These are phyloP conservation scores for Anagrus nilaparvatae DNA, from an alignment of 1,140 invertebrate genomes.

Conservation along the genomic window DNA sequence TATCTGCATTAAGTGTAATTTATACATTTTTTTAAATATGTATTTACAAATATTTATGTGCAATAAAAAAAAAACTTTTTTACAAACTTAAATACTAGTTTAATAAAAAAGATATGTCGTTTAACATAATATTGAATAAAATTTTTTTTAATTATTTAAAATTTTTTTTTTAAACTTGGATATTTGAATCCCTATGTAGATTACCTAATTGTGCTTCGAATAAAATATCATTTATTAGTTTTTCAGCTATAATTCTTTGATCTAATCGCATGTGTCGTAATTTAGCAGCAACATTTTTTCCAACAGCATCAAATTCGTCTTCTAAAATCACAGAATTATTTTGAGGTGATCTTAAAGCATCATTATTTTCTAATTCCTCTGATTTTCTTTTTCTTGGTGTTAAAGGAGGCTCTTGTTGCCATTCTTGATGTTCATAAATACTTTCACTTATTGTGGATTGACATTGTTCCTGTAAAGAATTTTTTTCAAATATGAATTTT, in stretches of 20 bases:
- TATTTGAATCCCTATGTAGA: conserved; percentile 37
- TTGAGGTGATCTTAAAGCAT: conserved; percentile 28
- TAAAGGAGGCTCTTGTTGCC: conserved; percentile 30
- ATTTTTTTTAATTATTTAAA: no score
- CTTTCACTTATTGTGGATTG: conserved; percentile 26
- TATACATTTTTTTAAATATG: no score
- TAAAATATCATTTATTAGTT: conserved; percentile 39
- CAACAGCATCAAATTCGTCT: conserved; percentile 40
- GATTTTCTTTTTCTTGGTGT: conserved; percentile 24
- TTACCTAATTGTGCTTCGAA: conserved; percentile 40
- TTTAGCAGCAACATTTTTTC: conserved; percentile 38
- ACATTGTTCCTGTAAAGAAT: conserved; percentile 27
- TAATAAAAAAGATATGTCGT: no score
- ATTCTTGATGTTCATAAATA: conserved; percentile 29
- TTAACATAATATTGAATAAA: no score
- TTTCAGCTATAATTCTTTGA: conserved; percentile 40
- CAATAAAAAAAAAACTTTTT: no score
- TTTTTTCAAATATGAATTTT: background rate
- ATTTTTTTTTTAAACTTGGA: conserved; percentile 29
- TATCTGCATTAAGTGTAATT: no score
- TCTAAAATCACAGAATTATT: conserved; percentile 31
- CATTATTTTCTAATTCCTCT: conserved; percentile 28
- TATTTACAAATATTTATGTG: no score
- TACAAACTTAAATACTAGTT: no score
- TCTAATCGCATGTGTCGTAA: conserved; percentile 38